Percentiles rank a stretch among this genome's conserved stretches.
Evolutionary conservation across 2,888 invertebrate species (phyloP).

Genomic region (Clepsis dumicolana): DNA sequence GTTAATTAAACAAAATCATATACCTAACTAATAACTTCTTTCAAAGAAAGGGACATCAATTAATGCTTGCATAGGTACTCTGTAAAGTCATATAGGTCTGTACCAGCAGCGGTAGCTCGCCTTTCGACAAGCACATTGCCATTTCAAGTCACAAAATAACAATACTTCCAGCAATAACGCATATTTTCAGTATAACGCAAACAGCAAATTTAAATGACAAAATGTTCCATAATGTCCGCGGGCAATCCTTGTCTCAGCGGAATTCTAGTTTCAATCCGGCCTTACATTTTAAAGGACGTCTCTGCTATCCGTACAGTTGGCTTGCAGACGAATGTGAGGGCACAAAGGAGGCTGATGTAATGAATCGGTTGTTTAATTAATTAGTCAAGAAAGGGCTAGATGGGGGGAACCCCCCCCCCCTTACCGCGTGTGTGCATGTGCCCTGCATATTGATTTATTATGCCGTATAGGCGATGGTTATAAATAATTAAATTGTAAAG

Average conservation of each 20-base stretch:
- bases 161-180: too few relatives aligned
- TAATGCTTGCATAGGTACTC: too few relatives aligned
- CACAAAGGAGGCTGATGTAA: slow-evolving; percentile 87
- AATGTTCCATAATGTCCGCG: not conserved
- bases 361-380: slow-evolving; percentile 93
- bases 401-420: slow-evolving; percentile 56
- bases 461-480: slow-evolving; percentile 73
- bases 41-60: too few relatives aligned
- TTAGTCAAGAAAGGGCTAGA: slow-evolving; percentile 86
- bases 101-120: too few relatives aligned
- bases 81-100: too few relatives aligned
- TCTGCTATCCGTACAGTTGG: slow-evolving; percentile 65
- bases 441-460: slow-evolving; percentile 86
- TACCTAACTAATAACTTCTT: too few relatives aligned
- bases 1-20: too few relatives aligned
- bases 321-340: slow-evolving; percentile 83
- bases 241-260: not conserved
- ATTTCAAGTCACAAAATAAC: too few relatives aligned
- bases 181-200: not conserved
- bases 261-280: not conserved
- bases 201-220: not conserved
- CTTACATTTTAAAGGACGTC: slow-evolving; percentile 38
- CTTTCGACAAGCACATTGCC: too few relatives aligned
- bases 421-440: slow-evolving; percentile 73
- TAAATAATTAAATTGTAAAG: slow-evolving; percentile 85